Evolutionary conservation across 2,113 vertebrate species (phyloP).

Genomic region (Alectura lathami): DNA sequence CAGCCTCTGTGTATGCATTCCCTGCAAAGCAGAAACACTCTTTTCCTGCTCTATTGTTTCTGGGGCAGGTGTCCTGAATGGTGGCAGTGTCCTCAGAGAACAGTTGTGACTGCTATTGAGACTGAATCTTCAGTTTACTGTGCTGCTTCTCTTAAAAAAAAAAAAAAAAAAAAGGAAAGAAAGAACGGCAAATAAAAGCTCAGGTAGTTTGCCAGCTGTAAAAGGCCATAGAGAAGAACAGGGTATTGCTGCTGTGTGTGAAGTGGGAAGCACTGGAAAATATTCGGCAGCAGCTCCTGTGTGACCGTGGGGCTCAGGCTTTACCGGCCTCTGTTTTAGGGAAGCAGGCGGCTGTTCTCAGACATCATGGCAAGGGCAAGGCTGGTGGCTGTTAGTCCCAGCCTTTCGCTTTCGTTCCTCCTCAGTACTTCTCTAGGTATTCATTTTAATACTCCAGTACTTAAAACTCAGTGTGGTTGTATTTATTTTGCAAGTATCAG

Average conservation of each 20-base stretch:
- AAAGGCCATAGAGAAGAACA: neutral
- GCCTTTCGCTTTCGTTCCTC: neutral
- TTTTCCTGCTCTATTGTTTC: neutral
- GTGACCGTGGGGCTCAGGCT: neutral
- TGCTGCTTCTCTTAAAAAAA: neutral
- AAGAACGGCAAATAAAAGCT: neutral
- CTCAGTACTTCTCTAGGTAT: neutral
- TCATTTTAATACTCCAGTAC: neutral
- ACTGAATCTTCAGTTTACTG: neutral
- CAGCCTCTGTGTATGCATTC: neutral
- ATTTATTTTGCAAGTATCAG: neutral
- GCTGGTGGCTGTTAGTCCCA: neutral
- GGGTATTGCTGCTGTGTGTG: neutral
- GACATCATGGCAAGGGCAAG: neutral
- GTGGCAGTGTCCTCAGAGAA: rapidly evolving
- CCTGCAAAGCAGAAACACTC: neutral
- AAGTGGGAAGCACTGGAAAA: neutral
- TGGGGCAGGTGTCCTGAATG: neutral
- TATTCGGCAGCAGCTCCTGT: neutral
- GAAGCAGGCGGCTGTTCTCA: rapidly evolving
- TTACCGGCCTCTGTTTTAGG: rapidly evolving
- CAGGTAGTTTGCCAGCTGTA: neutral
- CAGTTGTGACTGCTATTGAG: neutral
- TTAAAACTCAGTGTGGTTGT: neutral
- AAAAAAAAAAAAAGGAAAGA: neutral